Conservation (phyloP, 2,888 invertebrate species). For the Ornithoptera priamus region DNA sequence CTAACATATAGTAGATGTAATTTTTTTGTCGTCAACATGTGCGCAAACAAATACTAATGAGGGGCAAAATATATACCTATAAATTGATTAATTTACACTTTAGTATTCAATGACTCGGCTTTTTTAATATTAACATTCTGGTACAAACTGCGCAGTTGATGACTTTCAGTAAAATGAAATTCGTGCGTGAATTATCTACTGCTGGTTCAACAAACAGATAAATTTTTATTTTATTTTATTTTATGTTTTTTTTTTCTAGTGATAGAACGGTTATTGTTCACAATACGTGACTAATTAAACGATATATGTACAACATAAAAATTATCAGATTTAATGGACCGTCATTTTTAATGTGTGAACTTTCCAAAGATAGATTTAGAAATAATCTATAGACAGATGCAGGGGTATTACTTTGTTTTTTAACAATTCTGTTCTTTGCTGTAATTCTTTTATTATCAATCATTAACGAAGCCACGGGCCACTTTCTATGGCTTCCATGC, state of each 20-base stretch:
- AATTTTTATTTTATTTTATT: conserved; percentile 10
- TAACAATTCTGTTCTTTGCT: not conserved
- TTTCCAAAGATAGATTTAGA: conserved; percentile 11
- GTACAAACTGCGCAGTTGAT: not conserved
- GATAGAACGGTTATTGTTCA: not conserved
- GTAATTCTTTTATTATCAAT: not conserved
- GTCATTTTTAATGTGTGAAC: conserved; percentile 18
- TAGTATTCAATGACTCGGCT: not conserved
- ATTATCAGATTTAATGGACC: conserved; percentile 15
- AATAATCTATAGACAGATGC: not conserved
- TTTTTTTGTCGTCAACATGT: not conserved
- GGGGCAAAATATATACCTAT: not conserved
- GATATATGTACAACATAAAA: conserved; percentile 14
- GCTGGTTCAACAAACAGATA: conserved; percentile 17
- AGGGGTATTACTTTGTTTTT: not conserved
- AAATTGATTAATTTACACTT: not conserved
- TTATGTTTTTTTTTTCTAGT: conserved; percentile 5
- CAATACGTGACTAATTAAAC: conserved; percentile 25
- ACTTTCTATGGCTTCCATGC: not conserved
- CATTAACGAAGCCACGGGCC: not conserved
- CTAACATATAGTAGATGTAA: not conserved
- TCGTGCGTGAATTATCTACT: not conserved
- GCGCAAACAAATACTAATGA: not conserved
- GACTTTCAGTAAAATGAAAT: not conserved
- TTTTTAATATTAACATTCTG: not conserved